A percentile compares a stretch with the other conserved stretches of the same genome.
Conservation (phyloP, 2,113 vertebrate genomes). For the Ceuthmochares aereus region DNA sequence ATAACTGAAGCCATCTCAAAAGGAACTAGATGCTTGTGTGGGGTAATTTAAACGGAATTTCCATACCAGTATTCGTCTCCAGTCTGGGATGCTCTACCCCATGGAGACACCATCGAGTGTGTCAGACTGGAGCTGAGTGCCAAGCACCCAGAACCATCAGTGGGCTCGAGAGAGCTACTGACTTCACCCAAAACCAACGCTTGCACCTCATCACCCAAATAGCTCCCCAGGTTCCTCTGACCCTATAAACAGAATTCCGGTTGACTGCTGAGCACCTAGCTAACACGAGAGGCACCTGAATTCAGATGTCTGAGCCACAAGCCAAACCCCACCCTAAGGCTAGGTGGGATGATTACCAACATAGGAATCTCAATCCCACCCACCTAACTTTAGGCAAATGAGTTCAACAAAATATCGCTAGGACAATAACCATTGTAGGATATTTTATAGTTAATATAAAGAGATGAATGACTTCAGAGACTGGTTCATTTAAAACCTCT, state of each 20-base stretch:
- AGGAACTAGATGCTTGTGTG: accelerated
- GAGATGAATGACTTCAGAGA: neutral
- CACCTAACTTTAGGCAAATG: accelerated
- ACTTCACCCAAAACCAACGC: neutral
- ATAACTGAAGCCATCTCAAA: neutral
- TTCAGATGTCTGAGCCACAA: neutral
- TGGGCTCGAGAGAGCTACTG: accelerated
- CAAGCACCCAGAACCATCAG: neutral
- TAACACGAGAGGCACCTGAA: neutral
- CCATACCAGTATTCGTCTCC: neutral
- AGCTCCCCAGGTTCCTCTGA: neutral
- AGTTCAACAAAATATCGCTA: neutral
- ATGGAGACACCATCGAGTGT: neutral
- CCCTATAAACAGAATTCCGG: neutral
- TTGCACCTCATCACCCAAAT: neutral
- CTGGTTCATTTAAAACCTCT: neutral
- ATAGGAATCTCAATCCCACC: neutral
- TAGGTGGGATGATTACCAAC: neutral
- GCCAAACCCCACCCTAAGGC: neutral
- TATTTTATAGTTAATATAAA: neutral
- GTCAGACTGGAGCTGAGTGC: accelerated
- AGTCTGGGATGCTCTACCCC: neutral
- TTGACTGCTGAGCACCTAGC: neutral
- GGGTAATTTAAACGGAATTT: neutral
- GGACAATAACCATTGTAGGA: neutral